Percentiles rank a stretch among this genome's conserved stretches.
These are phyloP conservation scores for Catagonus wagneri DNA, from an alignment of 2,113 vertebrate species.

Conservation along the genomic window DNA sequence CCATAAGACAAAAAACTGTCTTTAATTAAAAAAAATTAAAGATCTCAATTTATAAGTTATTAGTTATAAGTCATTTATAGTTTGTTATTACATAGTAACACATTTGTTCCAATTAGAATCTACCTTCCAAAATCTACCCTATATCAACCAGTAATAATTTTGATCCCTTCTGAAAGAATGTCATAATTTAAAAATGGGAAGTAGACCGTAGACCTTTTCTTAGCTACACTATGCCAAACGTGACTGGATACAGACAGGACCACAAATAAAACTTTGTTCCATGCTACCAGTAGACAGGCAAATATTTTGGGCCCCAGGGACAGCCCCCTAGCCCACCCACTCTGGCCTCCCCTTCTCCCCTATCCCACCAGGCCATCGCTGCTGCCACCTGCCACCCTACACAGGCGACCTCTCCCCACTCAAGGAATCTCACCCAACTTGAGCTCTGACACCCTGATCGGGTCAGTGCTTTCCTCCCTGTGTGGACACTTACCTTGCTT, in stretches of 20 bases:
- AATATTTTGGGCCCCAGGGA: background rate
- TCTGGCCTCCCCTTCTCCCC: background rate
- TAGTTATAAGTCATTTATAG: no score
- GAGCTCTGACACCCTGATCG: background rate
- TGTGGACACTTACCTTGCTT: background rate
- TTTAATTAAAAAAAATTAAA: background rate
- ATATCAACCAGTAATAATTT: background rate
- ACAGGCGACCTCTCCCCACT: background rate
- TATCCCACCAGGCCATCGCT: background rate
- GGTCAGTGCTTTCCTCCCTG: background rate
- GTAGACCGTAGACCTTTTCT: background rate
- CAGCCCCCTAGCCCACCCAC: background rate
- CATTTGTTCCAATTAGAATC: background rate
- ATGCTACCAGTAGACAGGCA: background rate
- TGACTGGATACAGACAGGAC: background rate
- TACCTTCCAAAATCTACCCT: background rate
- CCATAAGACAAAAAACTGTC: no score
- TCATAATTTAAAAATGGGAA: slow-evolving; percentile 16
- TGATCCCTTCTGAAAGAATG: background rate
- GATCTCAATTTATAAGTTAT: background rate
- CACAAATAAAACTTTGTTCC: background rate
- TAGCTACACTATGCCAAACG: background rate
- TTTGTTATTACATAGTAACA: background rate
- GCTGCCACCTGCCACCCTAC: background rate
- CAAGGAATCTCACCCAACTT: background rate